phyloP scores from a whole-genome alignment of 2,797 vertebrate genomes.

The Paramormyrops hopkinsi region DNA sequence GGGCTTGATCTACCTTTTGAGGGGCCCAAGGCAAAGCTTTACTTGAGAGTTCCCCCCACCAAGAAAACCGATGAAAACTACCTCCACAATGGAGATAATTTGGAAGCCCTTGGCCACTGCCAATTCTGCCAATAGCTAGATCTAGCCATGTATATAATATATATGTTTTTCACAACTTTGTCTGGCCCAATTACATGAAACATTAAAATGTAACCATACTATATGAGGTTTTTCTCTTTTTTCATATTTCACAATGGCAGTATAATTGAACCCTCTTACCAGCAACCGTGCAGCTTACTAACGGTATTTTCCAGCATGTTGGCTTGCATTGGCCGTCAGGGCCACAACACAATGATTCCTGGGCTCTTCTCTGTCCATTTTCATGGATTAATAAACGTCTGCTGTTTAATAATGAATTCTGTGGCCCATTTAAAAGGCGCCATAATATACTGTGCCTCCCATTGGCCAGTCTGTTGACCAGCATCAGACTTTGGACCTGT shows the following conservation, averaged over 20 bases:
- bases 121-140: neutral
- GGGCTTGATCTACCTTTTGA: neutral
- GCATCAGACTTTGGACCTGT: slow-evolving; percentile 45
- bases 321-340: neutral
- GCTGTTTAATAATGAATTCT: slow-evolving; percentile 73
- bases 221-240: neutral
- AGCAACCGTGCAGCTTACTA: neutral
- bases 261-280: neutral
- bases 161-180: neutral
- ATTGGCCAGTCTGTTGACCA: slow-evolving; percentile 47
- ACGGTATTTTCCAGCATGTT: neutral
- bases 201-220: neutral
- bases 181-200: neutral
- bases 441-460: slow-evolving; percentile 70
- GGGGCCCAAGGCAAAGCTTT: neutral
- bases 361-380: slow-evolving; percentile 64
- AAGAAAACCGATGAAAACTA: neutral
- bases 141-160: neutral
- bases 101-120: neutral
- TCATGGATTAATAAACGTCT: slow-evolving; percentile 73
- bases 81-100: neutral
- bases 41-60: neutral
- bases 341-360: slow-evolving; percentile 48
- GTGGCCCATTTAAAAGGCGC: slow-evolving; percentile 74
- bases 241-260: neutral